These are phyloP conservation scores for Neocloeon triangulifer DNA, from an alignment of 1,140 invertebrate genomes.

Conservation along the genomic window DNA sequence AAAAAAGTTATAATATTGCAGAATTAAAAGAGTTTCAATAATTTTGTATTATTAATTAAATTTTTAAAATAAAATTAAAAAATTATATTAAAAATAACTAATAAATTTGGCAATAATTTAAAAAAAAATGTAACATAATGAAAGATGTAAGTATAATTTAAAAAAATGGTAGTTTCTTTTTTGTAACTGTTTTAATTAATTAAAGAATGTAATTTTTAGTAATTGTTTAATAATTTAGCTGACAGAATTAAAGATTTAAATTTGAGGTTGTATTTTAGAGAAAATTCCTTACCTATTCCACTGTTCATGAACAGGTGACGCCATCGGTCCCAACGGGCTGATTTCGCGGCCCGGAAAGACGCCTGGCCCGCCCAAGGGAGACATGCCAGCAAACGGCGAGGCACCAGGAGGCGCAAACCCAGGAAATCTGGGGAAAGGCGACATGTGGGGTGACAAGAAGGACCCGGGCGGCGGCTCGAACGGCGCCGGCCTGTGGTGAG, in stretches of 20 bases:
- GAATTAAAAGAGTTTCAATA: no score
- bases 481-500: no score
- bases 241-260: no score
- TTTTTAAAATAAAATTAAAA: constrained; percentile 11
- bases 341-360: constrained; percentile 1
- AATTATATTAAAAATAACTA: constrained; percentile 5
- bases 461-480: no score
- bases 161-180: constrained; percentile 1
- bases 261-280: no score
- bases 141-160: no score
- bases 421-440: constrained; percentile 30
- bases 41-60: no score
- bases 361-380: constrained; percentile 1
- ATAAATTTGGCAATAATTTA: constrained; percentile 3
- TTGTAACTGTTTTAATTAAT: background rate
- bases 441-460: no score
- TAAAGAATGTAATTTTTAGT: no score
- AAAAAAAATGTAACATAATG: no score
- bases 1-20: no score
- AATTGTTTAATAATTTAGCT: no score
- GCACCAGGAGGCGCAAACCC: constrained; percentile 11
- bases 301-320: constrained; percentile 27
- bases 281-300: constrained; percentile 34
- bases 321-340: constrained; percentile 22
- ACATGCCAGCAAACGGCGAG: constrained; percentile 33